Base-by-base conservation (phyloP, 1,140 invertebrate genomes). In the Drosophila mojavensis region DNA sequence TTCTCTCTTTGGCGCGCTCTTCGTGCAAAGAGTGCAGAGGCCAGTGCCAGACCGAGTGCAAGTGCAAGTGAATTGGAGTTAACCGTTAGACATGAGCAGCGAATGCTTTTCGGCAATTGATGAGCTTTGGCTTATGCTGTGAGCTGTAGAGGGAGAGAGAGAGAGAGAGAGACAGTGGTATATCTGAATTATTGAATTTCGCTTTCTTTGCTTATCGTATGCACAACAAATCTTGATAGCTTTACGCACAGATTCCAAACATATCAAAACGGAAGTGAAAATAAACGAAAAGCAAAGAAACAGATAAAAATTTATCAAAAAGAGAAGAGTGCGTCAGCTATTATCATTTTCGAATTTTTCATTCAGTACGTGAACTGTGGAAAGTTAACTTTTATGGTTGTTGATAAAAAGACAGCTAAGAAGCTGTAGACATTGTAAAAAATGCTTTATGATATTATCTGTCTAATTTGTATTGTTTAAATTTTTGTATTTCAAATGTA, bases 281-380 rank as follows among this genome's bases (percentile, higher is more conserved):
- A 33, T 33, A 0, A 20, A 33, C 24, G 10, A 48, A 60, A 60
- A 47, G n/a, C 13, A 30, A 10, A 60, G n/a, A 10, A 9, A n/a
- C 15, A 33, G 56, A 60, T 60, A 17, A 30, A 30, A 13, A 20
- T 3, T 17, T 33, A 30, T 60, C n/a, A 17, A 33, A 17, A 54
- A 6, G 39, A 60, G 13, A 48, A 20, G 24, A 47, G 48, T 62
- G 45, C 15, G 17, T 62, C 45, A 50, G 20, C 43, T 50, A 10
- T 50, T 48, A 48, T 15, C n/a, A 24, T 7, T n/a, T 20, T 48
- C 17, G 20, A n/a, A 7, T 24, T 50, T 33, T 48, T 11, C 26
- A 17, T 33, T 20, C 2, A n/a, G 30, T 50, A 24, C 47, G 60
- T 50, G n/a, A 28, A 45, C 4, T 45, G 11, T 11, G 13, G 10